Base-by-base conservation (phyloP, 2,797 vertebrate species). In the Molossus molossus region DNA sequence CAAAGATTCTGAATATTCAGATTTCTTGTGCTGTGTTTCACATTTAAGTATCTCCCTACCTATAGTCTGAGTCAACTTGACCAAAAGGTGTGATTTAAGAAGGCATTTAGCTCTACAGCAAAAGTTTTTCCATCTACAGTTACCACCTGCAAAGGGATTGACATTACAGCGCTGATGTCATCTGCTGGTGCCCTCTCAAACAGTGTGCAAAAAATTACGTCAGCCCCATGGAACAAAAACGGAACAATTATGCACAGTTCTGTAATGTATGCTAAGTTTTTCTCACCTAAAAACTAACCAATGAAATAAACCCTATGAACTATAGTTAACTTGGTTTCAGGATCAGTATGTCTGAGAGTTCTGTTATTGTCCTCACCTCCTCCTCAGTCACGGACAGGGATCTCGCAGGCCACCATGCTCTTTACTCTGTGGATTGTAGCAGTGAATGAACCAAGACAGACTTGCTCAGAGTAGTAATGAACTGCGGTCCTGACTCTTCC, bases 361-460 rank as follows among this genome's bases (percentile, higher is more conserved):
- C 72, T 29, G 25, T 57, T 67, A 57, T 11, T 67, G 80, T 70
- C 23, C 75, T 80, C 14, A 60, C 21, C 62, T 76, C 53, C 57
- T 11, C 37, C 13, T 97, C 93, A 96, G 92, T 97, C 97, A 72
- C 3, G 96, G 88, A 69, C 95, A 57, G 96, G 96, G 15, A 91
- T 91, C 90, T 97, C 99, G 98, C 99, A 99, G 23, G 99, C 99
- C 98, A 99, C 99, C 95, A 98, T 98, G 94, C 99, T 99, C 85
- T 99, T 99, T 27, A 99, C 99, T 98, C 99, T 99, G 98, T 99
- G 99, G 97, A 99, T 99, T 8, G 99, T 99, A 13, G 99, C 99
- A 62, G 99, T 99, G 97, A 99, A 99, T 60, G 99, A 99, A 29
- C 99, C 99, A 18, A 99, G 98, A 21, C 99, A 99, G 81, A 99